Evolutionary conservation across 2,113 vertebrate species (phyloP), one percentile per base, ranked within the genome.

Genomic region (Glaucidium brasilianum): DNA sequence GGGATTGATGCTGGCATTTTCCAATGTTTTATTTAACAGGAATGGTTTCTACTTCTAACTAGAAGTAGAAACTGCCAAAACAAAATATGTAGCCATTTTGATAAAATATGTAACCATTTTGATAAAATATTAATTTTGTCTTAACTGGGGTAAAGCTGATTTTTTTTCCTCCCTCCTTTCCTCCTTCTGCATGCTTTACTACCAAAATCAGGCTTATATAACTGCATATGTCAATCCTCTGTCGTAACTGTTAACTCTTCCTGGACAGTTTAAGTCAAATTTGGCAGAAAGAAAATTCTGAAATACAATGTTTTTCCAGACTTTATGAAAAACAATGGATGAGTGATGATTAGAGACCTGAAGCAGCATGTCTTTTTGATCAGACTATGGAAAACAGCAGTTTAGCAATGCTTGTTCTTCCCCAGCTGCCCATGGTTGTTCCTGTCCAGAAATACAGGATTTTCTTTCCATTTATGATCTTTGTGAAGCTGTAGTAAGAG

Each of bases 1-100:
- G 96, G 97, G 98, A 98, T 98, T 98, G 98, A 98, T 98, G 92
- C 98, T 97, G 97, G 97, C 97, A 97, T 98, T 98, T 98, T 98
- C 98, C 97, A 96, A 1, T 0, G 0, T 95, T 94, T 96, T 95
- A 12, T 21, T 23, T 1, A 3, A 10, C 10, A 5, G 2, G 3
- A 63, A 45, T 45, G 43, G 15, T 45, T 45, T 45, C 9, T 11
- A 25, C 8, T 41, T 37, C 11, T 2, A 29, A 7, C 32, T 15
- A 8, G 15, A 37, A 59, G 32, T 39, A 47, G 25, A 16, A 78
- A 2, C 12, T 14, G 26, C 12, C 12, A 2, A 86, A 76, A 30
- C 3, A 12, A 62, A 69, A 18, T 1, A 6, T 0, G 2, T 23
- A 43, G n/a, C n/a, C n/a, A n/a, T n/a, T n/a, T n/a, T n/a, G n/a